phyloP scores from a whole-genome alignment of 2,113 vertebrate species.

The Chinchilla lanigera region DNA sequence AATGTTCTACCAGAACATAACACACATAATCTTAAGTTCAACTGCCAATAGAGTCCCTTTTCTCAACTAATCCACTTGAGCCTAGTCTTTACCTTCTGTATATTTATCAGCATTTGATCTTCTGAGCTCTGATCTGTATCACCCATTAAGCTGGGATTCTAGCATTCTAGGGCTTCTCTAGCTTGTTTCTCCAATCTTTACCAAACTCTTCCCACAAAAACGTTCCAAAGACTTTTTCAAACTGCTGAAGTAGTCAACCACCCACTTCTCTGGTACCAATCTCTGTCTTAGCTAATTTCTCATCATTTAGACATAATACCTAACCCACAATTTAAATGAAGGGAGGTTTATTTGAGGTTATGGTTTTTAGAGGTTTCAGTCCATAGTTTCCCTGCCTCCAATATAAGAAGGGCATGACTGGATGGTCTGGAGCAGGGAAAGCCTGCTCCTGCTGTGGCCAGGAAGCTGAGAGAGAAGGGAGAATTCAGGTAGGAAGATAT shows the following conservation, averaged over 20 bases:
- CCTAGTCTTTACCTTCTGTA: neutral
- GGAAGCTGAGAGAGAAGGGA: neutral
- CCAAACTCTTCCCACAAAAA: neutral
- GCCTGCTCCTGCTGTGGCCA: neutral
- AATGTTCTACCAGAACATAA: neutral
- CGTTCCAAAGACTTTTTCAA: neutral
- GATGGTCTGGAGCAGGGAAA: neutral
- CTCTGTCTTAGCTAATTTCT: neutral
- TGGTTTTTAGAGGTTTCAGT: neutral
- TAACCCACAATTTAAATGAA: neutral
- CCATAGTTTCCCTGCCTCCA: neutral
- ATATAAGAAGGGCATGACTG: neutral
- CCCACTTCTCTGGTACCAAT: neutral
- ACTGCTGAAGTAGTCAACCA: neutral
- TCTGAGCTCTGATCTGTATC: neutral
- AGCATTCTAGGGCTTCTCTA: neutral
- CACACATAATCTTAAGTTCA: neutral
- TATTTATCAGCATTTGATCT: neutral
- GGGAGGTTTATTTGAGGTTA: neutral
- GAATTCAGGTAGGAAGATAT: neutral
- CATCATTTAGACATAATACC: neutral
- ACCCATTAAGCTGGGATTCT: neutral
- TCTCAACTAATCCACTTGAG: neutral
- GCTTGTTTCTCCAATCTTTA: neutral
- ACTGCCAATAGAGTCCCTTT: neutral